phyloP scores from a whole-genome alignment of 2,888 invertebrate species.

The Cremastinae sp. region DNA sequence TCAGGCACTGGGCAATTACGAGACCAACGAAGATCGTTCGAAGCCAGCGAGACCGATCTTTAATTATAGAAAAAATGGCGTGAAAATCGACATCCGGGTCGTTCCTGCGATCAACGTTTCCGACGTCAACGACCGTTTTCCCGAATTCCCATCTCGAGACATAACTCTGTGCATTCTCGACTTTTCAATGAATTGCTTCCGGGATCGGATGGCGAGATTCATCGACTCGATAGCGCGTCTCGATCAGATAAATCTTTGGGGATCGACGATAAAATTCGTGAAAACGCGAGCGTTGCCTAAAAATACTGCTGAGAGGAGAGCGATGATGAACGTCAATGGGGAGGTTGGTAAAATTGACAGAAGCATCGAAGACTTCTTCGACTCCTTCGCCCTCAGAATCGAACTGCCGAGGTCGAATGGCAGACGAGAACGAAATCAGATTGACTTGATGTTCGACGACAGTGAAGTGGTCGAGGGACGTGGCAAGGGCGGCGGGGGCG shows the following conservation, averaged over 20 bases:
- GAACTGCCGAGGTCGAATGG: conserved; percentile 74
- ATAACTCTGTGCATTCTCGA: conserved; percentile 81
- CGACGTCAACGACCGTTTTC: conserved; percentile 79
- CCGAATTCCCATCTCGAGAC: conserved; percentile 82
- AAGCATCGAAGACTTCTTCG: conserved; percentile 83
- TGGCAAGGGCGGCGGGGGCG: conserved; percentile 76
- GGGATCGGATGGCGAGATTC: conserved; percentile 83
- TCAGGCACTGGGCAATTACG: conserved; percentile 58
- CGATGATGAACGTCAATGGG: conserved; percentile 73
- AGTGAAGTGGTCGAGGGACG: conserved; percentile 74
- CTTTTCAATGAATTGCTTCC: conserved; percentile 83
- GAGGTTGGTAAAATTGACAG: conserved; percentile 80
- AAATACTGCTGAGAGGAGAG: conserved; percentile 56
- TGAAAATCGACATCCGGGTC: conserved; percentile 72
- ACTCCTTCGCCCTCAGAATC: conserved; percentile 82
- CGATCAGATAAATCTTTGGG: conserved; percentile 82
- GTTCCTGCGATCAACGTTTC: conserved; percentile 68
- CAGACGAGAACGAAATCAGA: conserved; percentile 72
- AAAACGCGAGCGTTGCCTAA: conserved; percentile 70
- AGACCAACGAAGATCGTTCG: conserved; percentile 60
- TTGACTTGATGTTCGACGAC: conserved; percentile 77
- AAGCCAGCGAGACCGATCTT: conserved; percentile 68
- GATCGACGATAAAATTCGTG: conserved; percentile 83
- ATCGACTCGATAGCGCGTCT: conserved; percentile 82
- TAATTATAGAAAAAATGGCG: conserved; percentile 72